Percentiles rank a stretch among this genome's conserved stretches.
These are phyloP conservation scores for Rana temporaria DNA, from an alignment of 2,113 vertebrate genomes.

Conservation along the genomic window DNA sequence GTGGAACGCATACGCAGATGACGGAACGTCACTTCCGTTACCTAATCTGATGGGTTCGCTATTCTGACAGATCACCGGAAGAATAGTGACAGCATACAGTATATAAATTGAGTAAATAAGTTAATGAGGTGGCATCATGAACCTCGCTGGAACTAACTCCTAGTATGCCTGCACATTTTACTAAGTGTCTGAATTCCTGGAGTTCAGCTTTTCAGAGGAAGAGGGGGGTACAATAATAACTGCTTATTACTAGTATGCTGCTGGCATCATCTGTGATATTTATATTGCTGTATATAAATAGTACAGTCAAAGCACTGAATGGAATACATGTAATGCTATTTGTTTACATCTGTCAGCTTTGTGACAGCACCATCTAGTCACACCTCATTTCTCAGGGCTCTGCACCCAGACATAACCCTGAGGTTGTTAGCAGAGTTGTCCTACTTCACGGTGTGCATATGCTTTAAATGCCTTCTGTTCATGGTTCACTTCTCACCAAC, in stretches of 20 bases:
- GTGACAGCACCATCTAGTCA: background rate
- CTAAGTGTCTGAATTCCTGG: no score
- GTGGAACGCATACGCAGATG: no score
- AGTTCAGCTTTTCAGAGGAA: no score
- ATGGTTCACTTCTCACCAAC: conserved; percentile 18
- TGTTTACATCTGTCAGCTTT: conserved; percentile 10
- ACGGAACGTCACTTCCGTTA: no score
- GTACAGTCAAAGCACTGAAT: background rate
- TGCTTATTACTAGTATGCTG: background rate
- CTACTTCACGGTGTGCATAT: conserved; percentile 21
- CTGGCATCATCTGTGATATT: background rate
- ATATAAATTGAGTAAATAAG: no score
- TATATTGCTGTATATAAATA: background rate
- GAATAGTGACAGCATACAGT: no score
- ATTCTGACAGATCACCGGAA: no score
- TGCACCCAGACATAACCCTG: background rate
- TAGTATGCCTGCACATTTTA: no score
- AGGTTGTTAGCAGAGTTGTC: conserved; percentile 13
- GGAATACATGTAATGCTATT: background rate
- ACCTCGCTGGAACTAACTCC: no score
- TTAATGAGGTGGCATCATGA: no score
- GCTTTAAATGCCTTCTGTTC: conserved; percentile 30
- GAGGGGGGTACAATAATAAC: no score
- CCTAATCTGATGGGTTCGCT: no score
- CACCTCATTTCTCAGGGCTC: background rate